Evolutionary conservation across 2,113 vertebrate genomes (phyloP), one percentile per base, ranked within the genome.

Genomic region (Nanorana parkeri): DNA sequence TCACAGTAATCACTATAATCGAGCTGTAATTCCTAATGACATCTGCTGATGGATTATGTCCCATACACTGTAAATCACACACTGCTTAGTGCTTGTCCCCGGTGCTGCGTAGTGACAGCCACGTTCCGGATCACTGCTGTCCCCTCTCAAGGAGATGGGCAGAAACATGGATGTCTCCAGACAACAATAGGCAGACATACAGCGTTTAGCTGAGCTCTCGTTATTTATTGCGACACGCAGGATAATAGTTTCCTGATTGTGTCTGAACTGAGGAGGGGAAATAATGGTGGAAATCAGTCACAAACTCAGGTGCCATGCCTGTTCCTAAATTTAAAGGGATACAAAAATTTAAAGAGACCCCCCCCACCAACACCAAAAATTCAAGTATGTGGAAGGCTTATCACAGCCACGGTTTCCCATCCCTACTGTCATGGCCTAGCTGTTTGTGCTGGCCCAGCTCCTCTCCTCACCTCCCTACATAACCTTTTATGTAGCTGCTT

Each of bases 131-230:
- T 78, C 76, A 54, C 29, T 16, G 29, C 60, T 16, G 28, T 61
- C 75, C 63, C 28, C 24, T 55, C 19, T 52, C 61, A 78, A 78
- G 51, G 76, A 28, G 41, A 78, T 32, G 56, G 63, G 51, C 68
- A 54, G 68, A 71, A 28, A 71, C 68, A 71, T 54, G 68, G 23
- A 71, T 54, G 68, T 28, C 68, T 54, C 47, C 68, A 17, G 68
- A 71, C 47, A 71, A 73, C 69, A 73, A 56, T 73, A 19, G 69
- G 52, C 23, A 56, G 69, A 29, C 55, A 7, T 73, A 73, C 52
- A 32, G 24, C 69, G 52, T 24, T 4, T 7, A 47, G 52, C 52
- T 29, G 23, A 4, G 1, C 65, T 79, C 56, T 5, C 10, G 24
- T 24, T 24, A 32, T 73, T 73, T 73, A 73, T 52, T 56, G 69